Conservation (phyloP, 2,113 vertebrate genomes). For the Megaleporinus macrocephalus region DNA sequence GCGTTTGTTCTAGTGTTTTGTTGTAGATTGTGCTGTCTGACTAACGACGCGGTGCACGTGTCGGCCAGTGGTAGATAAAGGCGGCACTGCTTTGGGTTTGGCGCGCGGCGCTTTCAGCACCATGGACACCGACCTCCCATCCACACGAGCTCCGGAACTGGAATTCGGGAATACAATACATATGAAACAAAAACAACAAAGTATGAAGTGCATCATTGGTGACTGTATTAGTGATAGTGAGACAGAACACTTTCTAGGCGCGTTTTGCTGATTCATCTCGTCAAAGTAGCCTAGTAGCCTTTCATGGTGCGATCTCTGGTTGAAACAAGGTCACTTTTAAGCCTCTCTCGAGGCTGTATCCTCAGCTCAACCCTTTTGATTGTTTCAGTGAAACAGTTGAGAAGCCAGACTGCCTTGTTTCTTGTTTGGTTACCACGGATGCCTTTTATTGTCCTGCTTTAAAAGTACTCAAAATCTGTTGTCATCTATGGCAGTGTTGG, state of each 20-base stretch:
- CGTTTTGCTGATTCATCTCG: constrained; percentile 48
- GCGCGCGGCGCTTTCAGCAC: constrained; percentile 78
- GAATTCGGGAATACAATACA: not conserved
- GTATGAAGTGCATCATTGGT: not conserved
- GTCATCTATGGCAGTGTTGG: not conserved
- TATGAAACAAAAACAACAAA: too few relatives aligned
- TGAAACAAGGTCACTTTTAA: constrained; percentile 35
- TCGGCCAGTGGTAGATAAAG: not conserved
- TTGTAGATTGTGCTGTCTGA: too few relatives aligned
- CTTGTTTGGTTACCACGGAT: not conserved
- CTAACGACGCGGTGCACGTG: too few relatives aligned
- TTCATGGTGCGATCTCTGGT: not conserved
- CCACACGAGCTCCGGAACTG: not conserved
- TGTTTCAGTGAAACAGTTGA: not conserved
- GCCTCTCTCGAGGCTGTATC: not conserved
- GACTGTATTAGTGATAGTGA: not conserved
- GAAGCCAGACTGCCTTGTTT: not conserved
- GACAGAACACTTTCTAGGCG: constrained; percentile 18
- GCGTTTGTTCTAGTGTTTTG: too few relatives aligned
- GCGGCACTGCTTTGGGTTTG: not conserved
- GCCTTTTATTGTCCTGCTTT: not conserved
- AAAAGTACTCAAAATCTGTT: not conserved
- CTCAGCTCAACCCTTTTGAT: not conserved
- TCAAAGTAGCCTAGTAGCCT: not conserved
- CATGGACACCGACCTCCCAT: constrained; percentile 77